Evolutionary conservation across 2,888 invertebrate species (phyloP), one percentile per base, ranked within the genome.

Genomic region (Aphidius colemani): DNA sequence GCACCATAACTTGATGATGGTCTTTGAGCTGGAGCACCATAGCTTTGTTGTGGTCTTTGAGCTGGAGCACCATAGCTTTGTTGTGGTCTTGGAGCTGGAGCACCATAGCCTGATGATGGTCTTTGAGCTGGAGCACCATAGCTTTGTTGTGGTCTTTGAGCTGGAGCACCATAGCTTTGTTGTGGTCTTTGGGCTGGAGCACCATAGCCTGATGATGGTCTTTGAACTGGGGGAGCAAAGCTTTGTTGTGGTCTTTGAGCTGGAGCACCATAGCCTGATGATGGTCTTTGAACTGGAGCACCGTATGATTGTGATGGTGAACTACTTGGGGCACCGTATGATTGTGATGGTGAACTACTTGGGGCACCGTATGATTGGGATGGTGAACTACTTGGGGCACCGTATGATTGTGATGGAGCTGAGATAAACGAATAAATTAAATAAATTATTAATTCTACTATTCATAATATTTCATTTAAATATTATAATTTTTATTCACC

Each of bases 201-300:
- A 39, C 40, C n/a, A 7, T 41, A 13, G 6, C 1, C n/a, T 41
- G 41, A 6, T 6, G 0, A 11, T 41, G 7, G n/a, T 53, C 75
- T 75, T 9, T 75, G 76, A 13, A 53, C 65, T 48, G 82, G 81
- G 9, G 82, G 82, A n/a, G 80, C 80, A 64, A 81, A 81, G 56
- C 68, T 71, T 1, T 75, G 68, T 49, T 73, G 75, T 41, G 68
- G 75, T 79, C 74, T 66, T 65, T 72, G 70, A 59, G 71, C 77
- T 11, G 88, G 86, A 1, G 85, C 85, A 2, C 87, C 86, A 51
- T 68, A 68, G 49, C 41, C 64, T 60, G 82, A 81, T 18, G 73
- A 74, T 39, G 68, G 75, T 79, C 74, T 66, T 65, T 72, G 69
- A 59, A 70, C 77, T 45, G 68, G 63, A 10, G 70, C 66, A 45